Conservation (phyloP, 64 coral and sea anemone genomes). For the Actinia tenebrosa region DNA sequence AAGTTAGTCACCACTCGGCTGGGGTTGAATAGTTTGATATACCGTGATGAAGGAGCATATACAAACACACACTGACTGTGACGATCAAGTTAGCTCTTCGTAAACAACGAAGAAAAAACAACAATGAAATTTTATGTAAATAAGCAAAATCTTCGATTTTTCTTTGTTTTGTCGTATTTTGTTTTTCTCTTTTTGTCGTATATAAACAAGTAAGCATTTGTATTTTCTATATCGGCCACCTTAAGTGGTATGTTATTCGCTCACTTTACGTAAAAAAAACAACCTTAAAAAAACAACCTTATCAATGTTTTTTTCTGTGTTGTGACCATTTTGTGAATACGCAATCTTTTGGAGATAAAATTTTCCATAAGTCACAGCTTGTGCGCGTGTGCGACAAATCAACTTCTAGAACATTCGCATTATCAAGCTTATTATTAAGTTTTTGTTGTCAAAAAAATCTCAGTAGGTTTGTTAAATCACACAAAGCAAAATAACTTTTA, state of each 20-base stretch:
- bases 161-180: not conserved
- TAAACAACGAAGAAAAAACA: not conserved
- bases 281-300: not conserved
- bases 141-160: not conserved
- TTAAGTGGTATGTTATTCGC: not conserved
- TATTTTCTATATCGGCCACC: not conserved
- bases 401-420: not conserved
- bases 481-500: not conserved
- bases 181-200: not conserved
- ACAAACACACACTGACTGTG: not conserved
- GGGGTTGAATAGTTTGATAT: too few relatives aligned
- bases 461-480: constrained; percentile 1
- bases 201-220: not conserved
- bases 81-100: not conserved
- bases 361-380: not conserved
- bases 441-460: constrained; percentile 7
- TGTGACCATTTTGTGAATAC: not conserved
- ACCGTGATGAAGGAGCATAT: not conserved
- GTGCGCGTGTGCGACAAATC: not conserved
- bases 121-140: not conserved
- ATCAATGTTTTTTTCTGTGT: not conserved
- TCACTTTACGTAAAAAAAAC: too few relatives aligned
- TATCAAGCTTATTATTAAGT: constrained; percentile 2
- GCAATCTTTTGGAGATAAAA: not conserved
- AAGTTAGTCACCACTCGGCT: not conserved